These are phyloP conservation scores for Agrotis exclamationis DNA, from an alignment of 2,888 invertebrate genomes.

Conservation along the genomic window DNA sequence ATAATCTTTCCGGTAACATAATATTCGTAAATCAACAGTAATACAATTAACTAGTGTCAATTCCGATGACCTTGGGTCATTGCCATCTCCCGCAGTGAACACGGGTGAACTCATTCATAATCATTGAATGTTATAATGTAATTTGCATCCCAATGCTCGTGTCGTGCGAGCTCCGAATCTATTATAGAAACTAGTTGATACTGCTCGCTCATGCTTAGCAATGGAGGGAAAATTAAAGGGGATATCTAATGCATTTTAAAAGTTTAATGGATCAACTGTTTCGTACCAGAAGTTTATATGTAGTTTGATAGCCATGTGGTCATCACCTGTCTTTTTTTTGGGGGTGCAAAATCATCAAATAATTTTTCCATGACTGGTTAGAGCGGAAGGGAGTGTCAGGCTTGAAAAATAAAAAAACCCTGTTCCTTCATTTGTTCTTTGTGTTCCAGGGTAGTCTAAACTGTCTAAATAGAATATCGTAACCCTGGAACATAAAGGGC, in stretches of 20 bases:
- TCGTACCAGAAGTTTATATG: constrained; percentile 5
- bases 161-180: constrained; percentile 68
- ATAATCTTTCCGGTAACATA: constrained; percentile 29
- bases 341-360: too few relatives aligned
- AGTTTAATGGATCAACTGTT: constrained; percentile 2
- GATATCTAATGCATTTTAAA: constrained; percentile 36
- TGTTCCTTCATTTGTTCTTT: too few relatives aligned
- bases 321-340: neutral
- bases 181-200: constrained; percentile 57
- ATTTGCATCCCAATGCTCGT: constrained; percentile 78
- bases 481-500: too few relatives aligned
- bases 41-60: constrained; percentile 63
- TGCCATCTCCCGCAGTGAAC: constrained; percentile 68
- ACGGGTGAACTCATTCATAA: constrained; percentile 74
- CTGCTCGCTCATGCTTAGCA: constrained; percentile 31
- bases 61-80: constrained; percentile 73
- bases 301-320: neutral
- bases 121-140: constrained; percentile 73
- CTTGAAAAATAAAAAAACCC: too few relatives aligned
- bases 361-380: too few relatives aligned
- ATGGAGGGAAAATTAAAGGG: constrained; percentile 38
- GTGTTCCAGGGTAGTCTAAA: too few relatives aligned
- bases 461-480: too few relatives aligned
- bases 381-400: too few relatives aligned
- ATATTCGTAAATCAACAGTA: constrained; percentile 42